phyloP scores from a whole-genome alignment of 1,140 invertebrate species.

The Cydia splendana region DNA sequence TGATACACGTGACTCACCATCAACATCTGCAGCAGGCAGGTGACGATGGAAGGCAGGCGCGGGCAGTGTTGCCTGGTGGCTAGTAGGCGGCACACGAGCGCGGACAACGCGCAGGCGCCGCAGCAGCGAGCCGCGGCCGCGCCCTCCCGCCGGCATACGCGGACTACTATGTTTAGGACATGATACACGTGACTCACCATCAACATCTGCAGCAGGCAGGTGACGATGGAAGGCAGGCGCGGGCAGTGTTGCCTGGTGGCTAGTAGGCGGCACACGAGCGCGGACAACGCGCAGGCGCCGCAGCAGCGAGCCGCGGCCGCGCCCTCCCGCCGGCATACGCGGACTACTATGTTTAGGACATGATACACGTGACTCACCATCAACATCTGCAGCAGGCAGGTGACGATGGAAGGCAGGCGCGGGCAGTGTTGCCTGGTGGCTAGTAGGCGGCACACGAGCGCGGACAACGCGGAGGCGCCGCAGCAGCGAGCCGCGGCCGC shows the following conservation, averaged over 20 bases:
- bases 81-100: constrained; percentile 9
- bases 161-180: constrained; percentile 86
- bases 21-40: constrained; percentile 92
- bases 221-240: constrained; percentile 86
- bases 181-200: too few species aligned
- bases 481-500: constrained; percentile 94
- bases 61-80: constrained; percentile 42
- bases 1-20: too few species aligned
- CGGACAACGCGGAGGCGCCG: constrained; percentile 84
- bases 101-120: constrained; percentile 84
- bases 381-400: constrained; percentile 92
- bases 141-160: constrained; percentile 92
- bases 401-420: constrained; percentile 86
- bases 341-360: constrained; percentile 80
- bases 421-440: constrained; percentile 42
- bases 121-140: constrained; percentile 94
- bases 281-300: constrained; percentile 39
- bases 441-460: constrained; percentile 9
- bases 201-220: constrained; percentile 84
- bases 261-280: constrained; percentile 9
- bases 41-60: constrained; percentile 86
- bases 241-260: constrained; percentile 42
- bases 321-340: too few species aligned
- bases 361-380: too few species aligned
- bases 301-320: too few species aligned